Evolutionary conservation across 2,888 invertebrate genomes (phyloP).

Genomic region (Xylocampa areola): DNA sequence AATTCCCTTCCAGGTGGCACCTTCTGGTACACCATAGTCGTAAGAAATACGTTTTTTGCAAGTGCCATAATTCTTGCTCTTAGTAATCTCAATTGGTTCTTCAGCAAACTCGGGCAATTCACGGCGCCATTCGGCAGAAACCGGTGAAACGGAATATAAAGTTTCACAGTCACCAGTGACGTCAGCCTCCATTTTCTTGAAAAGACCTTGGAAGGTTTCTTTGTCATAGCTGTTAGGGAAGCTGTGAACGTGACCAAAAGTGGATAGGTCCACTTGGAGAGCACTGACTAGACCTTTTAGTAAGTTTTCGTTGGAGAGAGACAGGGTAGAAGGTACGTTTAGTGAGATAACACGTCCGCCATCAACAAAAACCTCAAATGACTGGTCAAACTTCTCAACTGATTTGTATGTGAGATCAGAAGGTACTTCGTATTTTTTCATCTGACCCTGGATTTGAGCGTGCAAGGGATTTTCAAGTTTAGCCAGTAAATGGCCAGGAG

Average conservation of each 20-base stretch:
- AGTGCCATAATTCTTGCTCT: conserved; percentile 91
- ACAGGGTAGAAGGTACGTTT: conserved; percentile 85
- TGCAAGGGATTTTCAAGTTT: conserved; percentile 86
- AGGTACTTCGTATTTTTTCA: conserved; percentile 81
- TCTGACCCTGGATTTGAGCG: conserved; percentile 85
- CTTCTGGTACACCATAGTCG: conserved; percentile 90
- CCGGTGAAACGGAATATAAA: conserved; percentile 91
- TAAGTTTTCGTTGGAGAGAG: conserved; percentile 91
- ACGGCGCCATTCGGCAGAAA: conserved; percentile 89
- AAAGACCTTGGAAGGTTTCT: conserved; percentile 87
- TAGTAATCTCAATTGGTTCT: conserved; percentile 90
- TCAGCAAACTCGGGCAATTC: conserved; percentile 86
- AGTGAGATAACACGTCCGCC: conserved; percentile 91
- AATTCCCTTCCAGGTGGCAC: conserved; percentile 84
- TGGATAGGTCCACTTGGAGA: conserved; percentile 92
- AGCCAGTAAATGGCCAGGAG: conserved; percentile 83
- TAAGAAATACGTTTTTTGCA: conserved; percentile 90
- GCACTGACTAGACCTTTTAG: conserved; percentile 92
- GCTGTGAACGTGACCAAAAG: conserved; percentile 86
- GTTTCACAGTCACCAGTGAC: conserved; percentile 92
- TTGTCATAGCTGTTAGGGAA: conserved; percentile 82
- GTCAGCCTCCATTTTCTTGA: conserved; percentile 92
- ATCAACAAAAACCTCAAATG: conserved; percentile 90
- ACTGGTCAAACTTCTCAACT: conserved; percentile 86
- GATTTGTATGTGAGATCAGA: conserved; percentile 85